Evolutionary conservation across 2,113 vertebrate genomes (phyloP).

Genomic region (Podarcis cretensis): DNA sequence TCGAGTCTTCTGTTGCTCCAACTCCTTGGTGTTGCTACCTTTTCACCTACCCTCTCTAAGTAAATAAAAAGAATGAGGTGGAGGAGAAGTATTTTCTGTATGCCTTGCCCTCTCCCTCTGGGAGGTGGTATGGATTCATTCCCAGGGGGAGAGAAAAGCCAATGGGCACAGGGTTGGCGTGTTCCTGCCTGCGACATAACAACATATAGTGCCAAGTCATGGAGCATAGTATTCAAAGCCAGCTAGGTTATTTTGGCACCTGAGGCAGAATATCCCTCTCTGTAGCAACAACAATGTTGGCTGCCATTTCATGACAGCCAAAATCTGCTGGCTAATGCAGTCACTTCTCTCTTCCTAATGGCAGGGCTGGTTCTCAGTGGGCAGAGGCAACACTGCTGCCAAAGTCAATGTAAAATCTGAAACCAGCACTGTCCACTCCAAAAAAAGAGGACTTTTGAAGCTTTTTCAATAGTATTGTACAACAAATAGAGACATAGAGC

Average conservation of each 20-base stretch:
- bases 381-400: background rate
- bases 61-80: background rate
- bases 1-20: background rate
- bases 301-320: background rate
- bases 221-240: too few species aligned
- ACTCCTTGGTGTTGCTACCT: background rate
- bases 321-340: too few species aligned
- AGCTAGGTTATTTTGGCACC: too few species aligned
- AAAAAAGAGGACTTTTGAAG: background rate
- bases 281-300: background rate
- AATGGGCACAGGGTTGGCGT: background rate
- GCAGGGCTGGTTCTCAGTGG: background rate
- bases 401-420: background rate
- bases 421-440: background rate
- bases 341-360: background rate
- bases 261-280: too few species aligned
- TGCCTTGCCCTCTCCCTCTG: background rate
- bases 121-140: background rate
- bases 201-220: background rate
- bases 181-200: background rate
- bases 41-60: background rate
- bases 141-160: background rate
- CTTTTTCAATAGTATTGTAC: background rate
- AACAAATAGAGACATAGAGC: background rate
- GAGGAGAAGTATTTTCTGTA: background rate